A percentile compares a stretch with the other conserved stretches of the same genome.
phyloP scores from a whole-genome alignment of 2,797 vertebrate species.

The Australoheros facetus region DNA sequence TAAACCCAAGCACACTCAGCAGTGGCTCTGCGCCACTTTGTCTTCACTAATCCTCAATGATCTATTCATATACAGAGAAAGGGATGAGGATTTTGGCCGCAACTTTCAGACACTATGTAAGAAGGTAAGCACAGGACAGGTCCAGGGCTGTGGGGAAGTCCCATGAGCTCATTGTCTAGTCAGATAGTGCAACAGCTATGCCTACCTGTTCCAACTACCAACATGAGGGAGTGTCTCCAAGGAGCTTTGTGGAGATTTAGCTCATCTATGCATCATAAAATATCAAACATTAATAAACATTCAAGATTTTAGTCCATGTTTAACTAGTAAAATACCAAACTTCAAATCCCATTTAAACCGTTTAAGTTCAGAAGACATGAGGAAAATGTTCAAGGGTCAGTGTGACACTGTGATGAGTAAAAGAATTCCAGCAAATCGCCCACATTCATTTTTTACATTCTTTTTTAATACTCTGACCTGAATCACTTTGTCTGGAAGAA shows the following conservation, averaged over 20 bases:
- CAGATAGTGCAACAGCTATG: conserved; percentile 55
- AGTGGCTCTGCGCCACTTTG: conserved; percentile 62
- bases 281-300: conserved; percentile 1
- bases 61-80: conserved; percentile 52
- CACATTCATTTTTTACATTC: conserved; percentile 39
- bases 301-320: neutral
- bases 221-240: conserved; percentile 46
- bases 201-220: conserved; percentile 50
- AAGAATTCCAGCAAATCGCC: conserved; percentile 30
- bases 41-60: conserved; percentile 66
- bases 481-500: conserved; percentile 58
- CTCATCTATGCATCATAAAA: conserved; percentile 32
- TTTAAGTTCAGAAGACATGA: neutral
- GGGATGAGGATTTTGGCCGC: conserved; percentile 37
- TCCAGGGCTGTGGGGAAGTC: conserved; percentile 67
- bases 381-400: conserved; percentile 15
- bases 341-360: neutral
- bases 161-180: conserved; percentile 79
- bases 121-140: conserved; percentile 66
- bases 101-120: conserved; percentile 51
- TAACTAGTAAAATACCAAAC: conserved; percentile 10
- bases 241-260: conserved; percentile 33
- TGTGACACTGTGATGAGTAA: conserved; percentile 51
- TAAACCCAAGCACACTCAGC: conserved; percentile 57
- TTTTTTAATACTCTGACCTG: conserved; percentile 51